Percentiles rank a stretch among this genome's conserved stretches.
Conservation (phyloP, 2,113 vertebrate species). For the Heloderma charlesbogerti region DNA sequence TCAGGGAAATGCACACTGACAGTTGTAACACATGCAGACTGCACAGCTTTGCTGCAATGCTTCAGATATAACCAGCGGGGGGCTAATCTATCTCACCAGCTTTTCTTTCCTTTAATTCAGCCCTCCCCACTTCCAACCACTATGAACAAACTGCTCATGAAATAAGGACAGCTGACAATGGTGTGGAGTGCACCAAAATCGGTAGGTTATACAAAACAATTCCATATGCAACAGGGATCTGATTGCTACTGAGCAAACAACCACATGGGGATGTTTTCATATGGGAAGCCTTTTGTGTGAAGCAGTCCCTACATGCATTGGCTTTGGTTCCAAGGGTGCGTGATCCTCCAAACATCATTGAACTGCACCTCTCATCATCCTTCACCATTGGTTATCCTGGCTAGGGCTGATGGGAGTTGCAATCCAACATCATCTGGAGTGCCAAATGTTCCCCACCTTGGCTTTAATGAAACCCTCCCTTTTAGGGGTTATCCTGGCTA, state of each 20-base stretch:
- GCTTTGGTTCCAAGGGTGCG: background rate
- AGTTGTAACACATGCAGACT: constrained; percentile 54
- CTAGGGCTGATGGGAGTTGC: no score
- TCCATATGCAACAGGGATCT: background rate
- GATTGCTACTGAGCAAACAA: background rate
- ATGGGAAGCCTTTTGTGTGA: background rate
- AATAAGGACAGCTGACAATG: constrained; percentile 28
- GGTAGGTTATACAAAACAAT: background rate
- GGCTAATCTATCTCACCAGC: background rate
- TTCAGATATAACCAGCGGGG: constrained; percentile 50
- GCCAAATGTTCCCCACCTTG: no score
- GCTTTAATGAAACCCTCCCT: background rate
- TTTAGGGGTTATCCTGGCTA: no score
- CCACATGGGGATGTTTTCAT: background rate
- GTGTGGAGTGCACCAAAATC: constrained; percentile 3
- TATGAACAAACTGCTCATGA: constrained; percentile 11
- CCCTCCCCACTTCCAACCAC: background rate
- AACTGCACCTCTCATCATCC: no score
- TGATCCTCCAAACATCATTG: no score
- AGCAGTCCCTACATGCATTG: background rate
- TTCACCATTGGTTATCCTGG: no score
- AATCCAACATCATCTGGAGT: no score
- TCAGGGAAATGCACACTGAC: constrained; percentile 8
- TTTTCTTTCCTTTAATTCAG: constrained; percentile 38
- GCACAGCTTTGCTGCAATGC: constrained; percentile 44